Percentiles rank a stretch among this genome's conserved stretches.
Evolutionary conservation across 1,140 invertebrate species (phyloP).

Genomic region (Nixonia krombeini): DNA sequence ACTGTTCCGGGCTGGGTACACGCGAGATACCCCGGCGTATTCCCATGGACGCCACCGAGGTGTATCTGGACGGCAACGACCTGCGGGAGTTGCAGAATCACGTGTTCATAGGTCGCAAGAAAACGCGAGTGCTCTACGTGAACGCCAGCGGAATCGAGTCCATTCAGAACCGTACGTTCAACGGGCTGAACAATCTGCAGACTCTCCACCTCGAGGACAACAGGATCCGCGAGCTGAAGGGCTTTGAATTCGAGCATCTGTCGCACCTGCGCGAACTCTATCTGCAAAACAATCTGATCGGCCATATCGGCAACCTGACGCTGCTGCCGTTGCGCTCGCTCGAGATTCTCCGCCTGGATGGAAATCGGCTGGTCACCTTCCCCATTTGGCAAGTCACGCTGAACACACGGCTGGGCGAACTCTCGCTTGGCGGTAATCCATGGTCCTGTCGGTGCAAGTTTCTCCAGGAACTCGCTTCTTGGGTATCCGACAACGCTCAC

Average conservation of each 20-base stretch:
- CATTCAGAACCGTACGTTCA: conserved; percentile 94
- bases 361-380: conserved; percentile 86
- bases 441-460: conserved; percentile 94
- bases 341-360: conserved; percentile 86
- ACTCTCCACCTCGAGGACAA: conserved; percentile 90
- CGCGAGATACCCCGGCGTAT: conserved; percentile 85
- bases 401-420: conserved; percentile 79
- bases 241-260: conserved; percentile 92
- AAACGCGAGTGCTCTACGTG: conserved; percentile 87
- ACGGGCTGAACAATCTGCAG: conserved; percentile 86
- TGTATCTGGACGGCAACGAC: conserved; percentile 92
- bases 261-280: conserved; percentile 86
- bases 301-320: conserved; percentile 84
- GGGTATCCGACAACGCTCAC: conserved; percentile 85
- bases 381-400: conserved; percentile 87
- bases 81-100: conserved; percentile 88
- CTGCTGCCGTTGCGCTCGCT: conserved; percentile 83
- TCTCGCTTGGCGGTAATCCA: conserved; percentile 84
- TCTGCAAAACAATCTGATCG: conserved; percentile 88
- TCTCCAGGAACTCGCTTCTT: conserved; percentile 86
- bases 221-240: conserved; percentile 82
- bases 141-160: conserved; percentile 88
- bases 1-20: conserved; percentile 85
- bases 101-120: conserved; percentile 92
- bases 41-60: conserved; percentile 94